Base-by-base conservation (phyloP, 1,140 invertebrate species). In the Amyelois transitella region DNA sequence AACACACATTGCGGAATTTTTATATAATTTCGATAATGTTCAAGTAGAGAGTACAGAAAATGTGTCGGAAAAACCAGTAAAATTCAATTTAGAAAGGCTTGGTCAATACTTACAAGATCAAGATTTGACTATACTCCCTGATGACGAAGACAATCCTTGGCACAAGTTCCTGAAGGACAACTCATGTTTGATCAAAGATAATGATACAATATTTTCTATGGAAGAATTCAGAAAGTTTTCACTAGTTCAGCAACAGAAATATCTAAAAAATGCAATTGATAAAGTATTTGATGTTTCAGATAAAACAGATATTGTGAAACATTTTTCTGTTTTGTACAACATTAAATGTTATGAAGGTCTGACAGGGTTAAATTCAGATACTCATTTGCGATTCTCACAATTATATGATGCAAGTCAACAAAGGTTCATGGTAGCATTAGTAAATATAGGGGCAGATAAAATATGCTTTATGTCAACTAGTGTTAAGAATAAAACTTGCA, bases 1-100 rank as follows among this genome's bases (percentile, higher is more conserved):
- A 0, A 92, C 93, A 10, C 95, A 96, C 75, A 95, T 98, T 45
- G 94, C 96, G 0, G 96, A 98, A 71, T 98, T 98, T 86, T 86
- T 98, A 3, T 92, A 95, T 59, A 96, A 95, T 71, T 96, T 97
- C 82, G 93, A 95, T 71, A 91, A 91, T 71, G 89, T 90, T 43
- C 76, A 81, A 64, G 51, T 57, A 12, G 81, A 79, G 14, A 72
- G 73, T n/a, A 81, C 75, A 54, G 71, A 80, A 25, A 85, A 52
- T 17, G 59, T 58, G 24, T 78, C 82, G 61, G 91, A 90, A 44
- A 90, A 89, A 61, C 92, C 92, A 69, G 89, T 90, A 25, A 91
- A 91, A 80, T 92, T 96, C 77, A 94, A 96, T 81, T 85, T 98
- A 62, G 97, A 99, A 88, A 92, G 94, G 72, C 91, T 98, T 50